A percentile compares a stretch with the other conserved stretches of the same genome.
Conservation (phyloP, 2,888 invertebrate species). For the Fabriciana adippe region DNA sequence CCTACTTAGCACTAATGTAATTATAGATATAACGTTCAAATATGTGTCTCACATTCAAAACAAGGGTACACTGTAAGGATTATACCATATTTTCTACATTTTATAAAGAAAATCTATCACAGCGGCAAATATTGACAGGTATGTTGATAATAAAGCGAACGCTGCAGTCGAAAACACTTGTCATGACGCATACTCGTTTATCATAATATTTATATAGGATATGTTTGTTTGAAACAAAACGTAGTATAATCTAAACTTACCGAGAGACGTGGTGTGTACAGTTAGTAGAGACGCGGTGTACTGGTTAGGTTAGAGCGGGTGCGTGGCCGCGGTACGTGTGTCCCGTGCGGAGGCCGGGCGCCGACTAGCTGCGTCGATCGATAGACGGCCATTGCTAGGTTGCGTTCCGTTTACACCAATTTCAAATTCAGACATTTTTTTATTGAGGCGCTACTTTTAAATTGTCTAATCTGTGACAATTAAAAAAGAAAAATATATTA, state of each 20-base stretch:
- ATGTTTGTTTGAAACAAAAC: not conserved
- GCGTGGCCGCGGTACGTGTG: conserved; percentile 51
- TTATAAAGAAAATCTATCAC: conserved; percentile 25
- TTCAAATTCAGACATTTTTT: conserved; percentile 45
- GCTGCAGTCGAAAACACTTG: conserved; percentile 31
- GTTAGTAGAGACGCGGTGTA: conserved; percentile 39
- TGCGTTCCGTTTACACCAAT: conserved; percentile 67
- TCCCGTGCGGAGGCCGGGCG: conserved; percentile 67
- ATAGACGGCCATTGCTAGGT: conserved; percentile 70
- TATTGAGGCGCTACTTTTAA: conserved; percentile 41
- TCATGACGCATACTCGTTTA: conserved; percentile 30
- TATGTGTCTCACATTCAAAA: conserved; percentile 1
- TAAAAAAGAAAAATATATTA: too few relatives aligned
- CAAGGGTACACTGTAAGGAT: not conserved
- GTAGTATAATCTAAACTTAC: conserved; percentile 39
- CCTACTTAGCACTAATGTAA: conserved; percentile 30
- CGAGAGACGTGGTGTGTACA: conserved; percentile 36
- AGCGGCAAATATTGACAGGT: conserved; percentile 37
- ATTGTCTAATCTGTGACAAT: conserved; percentile 4
- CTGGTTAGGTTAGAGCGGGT: conserved; percentile 43
- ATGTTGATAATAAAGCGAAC: conserved; percentile 37
- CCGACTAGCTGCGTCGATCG: conserved; percentile 77
- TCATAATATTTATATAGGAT: not conserved
- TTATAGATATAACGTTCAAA: conserved; percentile 18
- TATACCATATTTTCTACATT: not conserved